phyloP scores from a whole-genome alignment of 1,140 invertebrate species.

The Micrasema longulum region DNA sequence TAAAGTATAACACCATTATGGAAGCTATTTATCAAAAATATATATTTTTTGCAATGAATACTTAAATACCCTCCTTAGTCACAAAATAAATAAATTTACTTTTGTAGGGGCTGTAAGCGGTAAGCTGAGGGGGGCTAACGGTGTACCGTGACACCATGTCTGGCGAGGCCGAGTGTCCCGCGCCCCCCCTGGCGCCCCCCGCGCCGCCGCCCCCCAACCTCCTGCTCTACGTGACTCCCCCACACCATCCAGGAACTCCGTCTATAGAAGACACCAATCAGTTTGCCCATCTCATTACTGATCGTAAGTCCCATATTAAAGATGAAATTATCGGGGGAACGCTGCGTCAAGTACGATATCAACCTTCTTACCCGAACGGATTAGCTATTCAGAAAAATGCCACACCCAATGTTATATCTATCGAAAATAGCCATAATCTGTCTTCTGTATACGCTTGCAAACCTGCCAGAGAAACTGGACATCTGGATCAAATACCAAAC shows the following conservation, averaged over 20 bases:
- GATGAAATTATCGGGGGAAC: constrained; percentile 32
- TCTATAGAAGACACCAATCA: constrained; percentile 11
- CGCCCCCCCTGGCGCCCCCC: constrained; percentile 22
- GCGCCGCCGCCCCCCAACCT: constrained; percentile 42
- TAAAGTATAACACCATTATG: too few species aligned
- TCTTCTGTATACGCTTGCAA: constrained; percentile 45
- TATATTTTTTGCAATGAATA: too few species aligned
- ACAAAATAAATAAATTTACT: background rate
- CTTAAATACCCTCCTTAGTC: too few species aligned
- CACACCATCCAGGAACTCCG: constrained; percentile 13
- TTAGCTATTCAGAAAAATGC: constrained; percentile 44
- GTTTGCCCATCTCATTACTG: background rate
- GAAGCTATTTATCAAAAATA: too few species aligned
- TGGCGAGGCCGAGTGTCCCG: constrained; percentile 47
- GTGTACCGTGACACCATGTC: constrained; percentile 43
- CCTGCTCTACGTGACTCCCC: constrained; percentile 47
- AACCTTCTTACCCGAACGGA: constrained; percentile 43
- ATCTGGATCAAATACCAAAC: constrained; percentile 27
- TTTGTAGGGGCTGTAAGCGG: constrained; percentile 28
- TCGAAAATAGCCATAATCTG: constrained; percentile 27
- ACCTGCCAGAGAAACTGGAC: constrained; percentile 22
- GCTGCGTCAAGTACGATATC: constrained; percentile 45
- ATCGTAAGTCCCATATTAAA: constrained; percentile 26
- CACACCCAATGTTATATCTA: constrained; percentile 21
- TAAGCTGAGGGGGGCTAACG: constrained; percentile 19